Conservation (phyloP, 2,888 invertebrate species). For the Malachius bipustulatus region DNA sequence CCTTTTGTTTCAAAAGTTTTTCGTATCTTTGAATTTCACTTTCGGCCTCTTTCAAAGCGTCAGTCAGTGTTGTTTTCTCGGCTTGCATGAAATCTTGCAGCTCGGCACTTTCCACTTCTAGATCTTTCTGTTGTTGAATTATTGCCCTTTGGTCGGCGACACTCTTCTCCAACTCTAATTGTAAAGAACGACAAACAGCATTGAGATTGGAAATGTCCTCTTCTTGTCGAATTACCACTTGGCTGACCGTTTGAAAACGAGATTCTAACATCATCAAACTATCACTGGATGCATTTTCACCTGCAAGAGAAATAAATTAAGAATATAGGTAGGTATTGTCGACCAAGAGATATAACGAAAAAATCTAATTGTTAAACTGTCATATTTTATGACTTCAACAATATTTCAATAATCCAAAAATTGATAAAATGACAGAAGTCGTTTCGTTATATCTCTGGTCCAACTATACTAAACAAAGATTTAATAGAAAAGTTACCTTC, state of each 20-base stretch:
- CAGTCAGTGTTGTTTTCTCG: constrained; percentile 68
- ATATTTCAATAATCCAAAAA: too few relatives aligned
- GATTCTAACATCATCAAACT: constrained; percentile 66
- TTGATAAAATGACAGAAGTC: too few relatives aligned
- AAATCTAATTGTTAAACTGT: too few relatives aligned
- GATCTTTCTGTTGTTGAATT: constrained; percentile 61
- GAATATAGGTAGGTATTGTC: too few relatives aligned
- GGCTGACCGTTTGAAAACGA: constrained; percentile 61
- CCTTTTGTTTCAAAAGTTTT: constrained; percentile 31
- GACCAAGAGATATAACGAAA: too few relatives aligned
- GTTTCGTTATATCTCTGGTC: too few relatives aligned
- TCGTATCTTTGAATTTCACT: constrained; percentile 40
- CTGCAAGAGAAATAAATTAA: too few relatives aligned
- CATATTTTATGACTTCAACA: too few relatives aligned
- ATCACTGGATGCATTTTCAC: constrained; percentile 37
- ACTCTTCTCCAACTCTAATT: constrained; percentile 57
- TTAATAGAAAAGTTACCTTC: constrained; percentile 48
- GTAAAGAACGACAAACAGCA: constrained; percentile 56
- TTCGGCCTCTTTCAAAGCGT: constrained; percentile 70
- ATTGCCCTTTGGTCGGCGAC: constrained; percentile 54
- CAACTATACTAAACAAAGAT: too few relatives aligned
- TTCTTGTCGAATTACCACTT: constrained; percentile 63
- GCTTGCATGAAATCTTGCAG: constrained; percentile 80
- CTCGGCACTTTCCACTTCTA: constrained; percentile 69
- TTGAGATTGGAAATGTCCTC: constrained; percentile 62